A percentile compares a stretch with the other conserved stretches of the same genome.
phyloP scores from a whole-genome alignment of 2,888 invertebrate species.

The Sepiola atlantica region DNA sequence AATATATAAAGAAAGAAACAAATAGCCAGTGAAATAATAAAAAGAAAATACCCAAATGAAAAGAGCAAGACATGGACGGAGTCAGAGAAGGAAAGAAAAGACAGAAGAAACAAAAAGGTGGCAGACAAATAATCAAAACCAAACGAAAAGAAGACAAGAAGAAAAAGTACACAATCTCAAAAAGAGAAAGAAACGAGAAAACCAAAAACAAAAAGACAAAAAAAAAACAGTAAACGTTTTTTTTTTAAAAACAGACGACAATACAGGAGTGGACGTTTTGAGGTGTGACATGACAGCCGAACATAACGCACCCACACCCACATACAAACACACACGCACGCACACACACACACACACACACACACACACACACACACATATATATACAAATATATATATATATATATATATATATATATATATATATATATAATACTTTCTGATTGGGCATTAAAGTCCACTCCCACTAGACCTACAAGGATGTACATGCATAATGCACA shows the following conservation, averaged over 20 bases:
- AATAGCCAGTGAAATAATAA: not conserved
- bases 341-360: no score
- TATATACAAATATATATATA: not conserved
- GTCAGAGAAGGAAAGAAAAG: not conserved
- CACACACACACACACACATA: no score
- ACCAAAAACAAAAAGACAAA: not conserved
- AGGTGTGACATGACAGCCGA: not conserved
- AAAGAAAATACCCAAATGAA: not conserved
- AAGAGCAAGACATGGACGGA: not conserved
- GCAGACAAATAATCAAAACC: no score
- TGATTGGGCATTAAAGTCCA: not conserved
- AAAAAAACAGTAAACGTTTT: not conserved
- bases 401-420: not conserved
- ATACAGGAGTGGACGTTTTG: not conserved
- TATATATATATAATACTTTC: not conserved
- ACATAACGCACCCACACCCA: no score
- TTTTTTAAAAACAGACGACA: not conserved
- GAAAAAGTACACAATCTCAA: fast-evolving
- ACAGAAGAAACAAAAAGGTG: not conserved
- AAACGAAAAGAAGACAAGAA: not conserved
- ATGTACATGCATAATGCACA: not conserved
- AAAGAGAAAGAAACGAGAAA: not conserved
- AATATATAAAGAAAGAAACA: not conserved
- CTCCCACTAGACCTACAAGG: not conserved
- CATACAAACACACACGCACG: no score